phyloP scores from a whole-genome alignment of 2,113 vertebrate genomes.

The Rhea americana region DNA sequence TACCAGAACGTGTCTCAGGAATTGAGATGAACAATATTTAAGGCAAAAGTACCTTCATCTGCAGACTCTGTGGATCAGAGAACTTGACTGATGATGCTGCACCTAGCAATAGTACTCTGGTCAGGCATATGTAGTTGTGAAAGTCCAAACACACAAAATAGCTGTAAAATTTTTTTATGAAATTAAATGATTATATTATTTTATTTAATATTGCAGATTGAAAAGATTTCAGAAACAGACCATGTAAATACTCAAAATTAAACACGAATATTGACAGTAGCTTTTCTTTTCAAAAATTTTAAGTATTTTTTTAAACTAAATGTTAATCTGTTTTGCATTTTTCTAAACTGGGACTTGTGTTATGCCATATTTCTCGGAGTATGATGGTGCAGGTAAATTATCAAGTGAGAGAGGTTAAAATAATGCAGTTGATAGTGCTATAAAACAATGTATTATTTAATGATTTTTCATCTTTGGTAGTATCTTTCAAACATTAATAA shows the following conservation, averaged over 20 bases:
- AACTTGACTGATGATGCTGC: not conserved
- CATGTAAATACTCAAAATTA: not conserved
- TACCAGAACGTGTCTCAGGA: not conserved
- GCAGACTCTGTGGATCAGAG: not conserved
- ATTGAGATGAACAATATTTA: slow-evolving; percentile 26
- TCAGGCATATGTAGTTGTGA: not conserved
- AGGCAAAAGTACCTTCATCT: not conserved
- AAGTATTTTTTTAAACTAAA: not conserved
- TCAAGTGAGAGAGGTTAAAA: not conserved
- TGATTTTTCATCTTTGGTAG: not conserved
- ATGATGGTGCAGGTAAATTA: not conserved
- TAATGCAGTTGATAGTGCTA: not conserved
- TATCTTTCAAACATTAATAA: slow-evolving; percentile 50
- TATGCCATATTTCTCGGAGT: not conserved
- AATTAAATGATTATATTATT: not conserved
- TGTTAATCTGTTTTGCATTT: not conserved
- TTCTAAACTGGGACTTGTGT: not conserved
- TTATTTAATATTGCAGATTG: not conserved
- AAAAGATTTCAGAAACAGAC: not conserved
- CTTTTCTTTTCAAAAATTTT: slow-evolving; percentile 9
- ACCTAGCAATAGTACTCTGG: not conserved
- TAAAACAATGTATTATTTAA: not conserved
- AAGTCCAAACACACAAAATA: not conserved
- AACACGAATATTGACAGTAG: slow-evolving; percentile 57
- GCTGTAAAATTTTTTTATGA: not conserved